A percentile compares a stretch with the other conserved stretches of the same genome.
Evolutionary conservation across 2,888 invertebrate genomes (phyloP).

Genomic region (Sarcophaga variegata): DNA sequence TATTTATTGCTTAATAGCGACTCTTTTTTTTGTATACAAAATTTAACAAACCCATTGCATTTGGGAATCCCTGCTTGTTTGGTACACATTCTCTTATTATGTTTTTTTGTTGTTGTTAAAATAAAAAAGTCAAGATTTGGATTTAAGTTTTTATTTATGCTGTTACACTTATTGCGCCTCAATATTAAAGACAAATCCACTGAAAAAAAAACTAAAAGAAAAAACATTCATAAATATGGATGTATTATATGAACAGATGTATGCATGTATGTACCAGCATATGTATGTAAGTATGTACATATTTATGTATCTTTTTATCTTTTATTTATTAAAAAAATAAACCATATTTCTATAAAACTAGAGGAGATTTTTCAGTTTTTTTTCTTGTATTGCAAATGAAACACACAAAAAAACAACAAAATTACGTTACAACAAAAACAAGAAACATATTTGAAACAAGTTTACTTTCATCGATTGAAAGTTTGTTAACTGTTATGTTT

Average conservation of each 20-base stretch:
- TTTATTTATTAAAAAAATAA: constrained; percentile 7
- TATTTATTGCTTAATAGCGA: too few relatives aligned
- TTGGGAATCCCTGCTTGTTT: constrained; percentile 43
- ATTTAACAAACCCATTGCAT: too few relatives aligned
- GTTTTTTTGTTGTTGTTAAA: constrained; percentile 35
- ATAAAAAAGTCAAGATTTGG: constrained; percentile 32
- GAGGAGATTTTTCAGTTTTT: constrained; percentile 47
- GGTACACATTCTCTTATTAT: constrained; percentile 65
- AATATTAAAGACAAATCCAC: constrained; percentile 29
- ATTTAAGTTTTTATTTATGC: constrained; percentile 38
- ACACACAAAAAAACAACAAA: constrained; percentile 21
- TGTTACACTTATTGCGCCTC: constrained; percentile 64
- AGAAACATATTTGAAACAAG: constrained; percentile 54
- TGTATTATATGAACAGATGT: not conserved
- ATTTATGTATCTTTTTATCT: constrained; percentile 8
- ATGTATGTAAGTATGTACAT: not conserved
- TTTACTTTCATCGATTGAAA: constrained; percentile 65
- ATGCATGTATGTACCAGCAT: not conserved
- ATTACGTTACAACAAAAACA: constrained; percentile 24
- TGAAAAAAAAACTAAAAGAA: constrained; percentile 7
- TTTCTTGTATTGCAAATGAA: constrained; percentile 38
- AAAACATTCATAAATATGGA: not conserved
- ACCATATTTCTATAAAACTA: constrained; percentile 49
- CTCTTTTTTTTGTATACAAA: not conserved
- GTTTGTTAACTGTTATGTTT: constrained; percentile 60